Evolutionary conservation across 1,140 invertebrate genomes (phyloP), one percentile per base, ranked within the genome.

Genomic region (Dendroctonus ponderosae): DNA sequence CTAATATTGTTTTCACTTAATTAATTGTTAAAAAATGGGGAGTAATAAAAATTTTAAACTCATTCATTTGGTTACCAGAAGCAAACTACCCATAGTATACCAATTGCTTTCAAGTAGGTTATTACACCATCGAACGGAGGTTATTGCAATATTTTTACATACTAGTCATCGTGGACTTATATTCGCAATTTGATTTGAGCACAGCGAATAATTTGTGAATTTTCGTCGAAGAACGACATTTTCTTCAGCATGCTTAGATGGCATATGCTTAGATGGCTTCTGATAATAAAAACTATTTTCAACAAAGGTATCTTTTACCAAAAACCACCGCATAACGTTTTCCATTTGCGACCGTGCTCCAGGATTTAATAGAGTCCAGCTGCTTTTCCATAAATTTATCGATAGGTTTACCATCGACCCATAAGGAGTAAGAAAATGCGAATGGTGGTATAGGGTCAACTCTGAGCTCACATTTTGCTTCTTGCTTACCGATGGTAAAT

Each of bases 381-480:
- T 92, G 86, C 59, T 89, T 86, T 74, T 94, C 91, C 6, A 83
- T 82, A 74, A 93, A 95, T 69, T 90, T 89, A 68, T 89, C 83
- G 66, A 90, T 84, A 7, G 84, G 83, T 78, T 91, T 91, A 37
- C 92, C 90, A 77, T 90, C 85, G 2, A 92, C 87, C 65, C 84
- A 82, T 1, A 94, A 79, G 0, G 83, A 84, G 75, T 95, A 95
- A 70, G 87, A 83, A 77, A 94, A 95, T 38, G 87, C 84, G 74
- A 95, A 93, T 12, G 89, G 87, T 38, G 87, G 88, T 40, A 87
- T 81, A 3, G 92, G 91, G 75, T 93, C 90, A 2, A 95, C 88
- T 43, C 78, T 77, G 54, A 91, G 83, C 26, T 75, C 73, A 57
- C 77, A 79, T 66, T 75, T 75, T 5, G 74, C 70, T 48, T 72